Evolutionary conservation across 2,113 vertebrate genomes (phyloP), one percentile per base, ranked within the genome.

Genomic region (Myiozetetes cayanensis): DNA sequence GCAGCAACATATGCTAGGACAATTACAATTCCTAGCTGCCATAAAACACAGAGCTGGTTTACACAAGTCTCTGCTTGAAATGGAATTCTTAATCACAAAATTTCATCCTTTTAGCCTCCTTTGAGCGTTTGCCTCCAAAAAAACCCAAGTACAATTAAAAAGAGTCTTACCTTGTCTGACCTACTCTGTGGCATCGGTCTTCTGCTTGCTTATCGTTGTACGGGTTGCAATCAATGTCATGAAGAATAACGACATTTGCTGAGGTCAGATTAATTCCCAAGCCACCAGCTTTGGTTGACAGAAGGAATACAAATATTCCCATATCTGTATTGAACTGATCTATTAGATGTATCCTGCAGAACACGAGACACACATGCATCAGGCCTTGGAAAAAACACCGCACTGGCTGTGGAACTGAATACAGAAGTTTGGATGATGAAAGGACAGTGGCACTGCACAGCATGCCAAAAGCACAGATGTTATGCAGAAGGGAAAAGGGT

Each of bases 161-260:
- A 0, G 74, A 59, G 22, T 58, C 98, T 97, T 97, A 98, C 98
- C 98, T 98, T 50, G 98, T 99, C 96, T 99, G 99, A 35, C 99
- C 99, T n/a, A 99, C 98, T 91, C 99, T 98, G 65, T 99, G 99
- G 96, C 99, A 99, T 58, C 99, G 97, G 92, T 99, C 99, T 94
- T 99, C 99, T 20, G 99, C 99, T 97, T 99, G 99, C 87, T 99
- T 99, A 96, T 99, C 99, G 13, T 99, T 99, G 93, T 99, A 99
- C 4, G 99, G 99, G 91, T 99, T 99, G 95, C 98, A 99, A 91
- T 99, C 99, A n/a, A 99, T 99, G 95, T 99, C 99, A 14, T 99
- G 99, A n/a, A 99, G 98, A 94, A 99, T 99, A 61, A 99, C 99
- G 12, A 99, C 98, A 18, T 99, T 99, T 58, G 99, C 99, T 1